Evolutionary conservation across 2,797 vertebrate genomes (phyloP).

Genomic region (Rhadinocentrus ornatus): DNA sequence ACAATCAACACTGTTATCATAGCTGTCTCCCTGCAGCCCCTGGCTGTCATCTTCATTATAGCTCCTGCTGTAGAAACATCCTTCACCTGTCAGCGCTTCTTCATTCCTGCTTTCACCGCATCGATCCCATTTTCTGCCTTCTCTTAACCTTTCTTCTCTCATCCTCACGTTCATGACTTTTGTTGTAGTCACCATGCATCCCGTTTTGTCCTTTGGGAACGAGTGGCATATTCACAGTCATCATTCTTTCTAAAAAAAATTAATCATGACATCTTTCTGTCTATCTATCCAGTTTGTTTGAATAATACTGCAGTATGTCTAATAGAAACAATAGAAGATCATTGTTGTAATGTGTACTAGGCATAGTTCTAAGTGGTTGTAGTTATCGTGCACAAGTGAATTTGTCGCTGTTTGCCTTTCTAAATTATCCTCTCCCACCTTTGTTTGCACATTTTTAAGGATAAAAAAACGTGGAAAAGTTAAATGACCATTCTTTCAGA

Average conservation of each 20-base stretch:
- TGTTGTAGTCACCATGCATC: constrained; percentile 32
- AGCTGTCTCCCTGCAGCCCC: constrained; percentile 63
- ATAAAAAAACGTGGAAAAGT: constrained; percentile 22
- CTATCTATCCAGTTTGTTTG: constrained; percentile 62
- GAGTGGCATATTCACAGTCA: constrained; percentile 39
- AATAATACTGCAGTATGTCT: constrained; percentile 67
- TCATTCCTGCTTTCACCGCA: constrained; percentile 43
- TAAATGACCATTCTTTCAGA: constrained; percentile 32
- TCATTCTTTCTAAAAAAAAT: constrained; percentile 35
- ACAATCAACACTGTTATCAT: constrained; percentile 70
- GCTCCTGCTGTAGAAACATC: constrained; percentile 50
- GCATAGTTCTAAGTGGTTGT: constrained; percentile 76
- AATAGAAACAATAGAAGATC: constrained; percentile 71
- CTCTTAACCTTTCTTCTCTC: constrained; percentile 57
- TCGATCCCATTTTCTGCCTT: constrained; percentile 42
- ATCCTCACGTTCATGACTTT: constrained; percentile 41
- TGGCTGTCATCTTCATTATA: constrained; percentile 52
- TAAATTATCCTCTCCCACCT: constrained; percentile 48
- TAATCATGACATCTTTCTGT: constrained; percentile 42
- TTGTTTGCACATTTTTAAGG: constrained; percentile 74
- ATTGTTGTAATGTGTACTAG: constrained; percentile 77
- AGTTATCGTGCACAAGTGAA: constrained; percentile 76
- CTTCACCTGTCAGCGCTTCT: constrained; percentile 56
- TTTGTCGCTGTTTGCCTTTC: constrained; percentile 71
- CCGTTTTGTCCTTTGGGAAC: constrained; percentile 14